Conservation (phyloP, 1,140 invertebrate species). For the Pinna nobilis region DNA sequence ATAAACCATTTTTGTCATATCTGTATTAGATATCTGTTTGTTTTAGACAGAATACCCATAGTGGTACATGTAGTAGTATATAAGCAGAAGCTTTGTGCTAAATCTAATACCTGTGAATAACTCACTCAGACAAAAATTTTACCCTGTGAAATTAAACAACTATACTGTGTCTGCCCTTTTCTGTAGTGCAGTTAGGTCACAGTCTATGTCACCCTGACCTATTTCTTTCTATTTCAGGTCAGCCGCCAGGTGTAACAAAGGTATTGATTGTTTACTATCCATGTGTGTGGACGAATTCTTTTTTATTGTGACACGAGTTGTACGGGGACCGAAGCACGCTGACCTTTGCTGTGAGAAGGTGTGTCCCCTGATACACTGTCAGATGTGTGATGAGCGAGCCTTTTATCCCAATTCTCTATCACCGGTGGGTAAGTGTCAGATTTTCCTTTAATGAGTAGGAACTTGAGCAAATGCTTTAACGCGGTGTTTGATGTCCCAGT, state of each 20-base stretch:
- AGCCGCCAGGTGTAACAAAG: conserved; percentile 72
- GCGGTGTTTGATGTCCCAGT: background rate
- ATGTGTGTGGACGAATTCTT: conserved; percentile 66
- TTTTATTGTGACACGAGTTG: conserved; percentile 62
- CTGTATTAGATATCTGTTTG: too few relatives aligned
- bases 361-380: conserved; percentile 67
- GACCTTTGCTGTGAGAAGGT: conserved; percentile 62
- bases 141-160: too few relatives aligned
- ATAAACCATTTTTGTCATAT: too few relatives aligned
- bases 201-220: too few relatives aligned
- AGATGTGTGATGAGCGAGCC: conserved; percentile 72
- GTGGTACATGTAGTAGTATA: too few relatives aligned
- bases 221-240: conserved; percentile 53
- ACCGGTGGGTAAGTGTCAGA: conserved; percentile 56
- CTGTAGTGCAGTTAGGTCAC: too few relatives aligned
- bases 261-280: conserved; percentile 64
- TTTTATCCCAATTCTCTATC: conserved; percentile 64
- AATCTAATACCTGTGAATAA: background rate
- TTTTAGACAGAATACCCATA: too few relatives aligned
- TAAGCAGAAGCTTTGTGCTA: too few relatives aligned
- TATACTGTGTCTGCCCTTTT: too few relatives aligned
- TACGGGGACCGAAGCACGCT: conserved; percentile 63
- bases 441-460: background rate
- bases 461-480: background rate
- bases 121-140: background rate